Evolutionary conservation across 2,797 vertebrate species (phyloP).

Genomic region (Eurystomus glaucurus): DNA sequence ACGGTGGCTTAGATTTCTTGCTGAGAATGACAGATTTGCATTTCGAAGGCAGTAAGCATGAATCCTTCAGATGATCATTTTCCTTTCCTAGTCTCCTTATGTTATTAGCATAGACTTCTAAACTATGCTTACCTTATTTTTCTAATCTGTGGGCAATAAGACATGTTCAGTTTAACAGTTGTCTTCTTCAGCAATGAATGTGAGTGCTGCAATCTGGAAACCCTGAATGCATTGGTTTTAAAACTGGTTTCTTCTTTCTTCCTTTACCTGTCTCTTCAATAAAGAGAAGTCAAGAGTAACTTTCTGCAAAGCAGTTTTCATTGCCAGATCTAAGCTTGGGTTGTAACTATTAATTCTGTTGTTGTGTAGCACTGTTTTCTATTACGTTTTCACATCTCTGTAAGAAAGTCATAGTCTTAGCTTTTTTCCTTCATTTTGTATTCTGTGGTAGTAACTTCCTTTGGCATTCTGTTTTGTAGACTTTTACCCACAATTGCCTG

Average conservation of each 20-base stretch:
- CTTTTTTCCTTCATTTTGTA: background rate
- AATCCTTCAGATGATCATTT: background rate
- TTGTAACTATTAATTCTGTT: background rate
- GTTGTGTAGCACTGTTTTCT: background rate
- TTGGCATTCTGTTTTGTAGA: background rate
- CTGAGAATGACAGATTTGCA: conserved; percentile 34
- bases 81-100: background rate
- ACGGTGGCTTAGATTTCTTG: conserved; percentile 36
- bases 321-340: background rate
- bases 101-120: background rate
- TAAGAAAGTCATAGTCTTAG: background rate
- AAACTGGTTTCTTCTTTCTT: background rate
- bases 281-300: background rate
- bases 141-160: background rate
- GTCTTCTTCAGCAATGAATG: background rate
- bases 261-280: rapidly evolving
- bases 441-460: background rate
- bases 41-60: background rate
- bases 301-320: background rate
- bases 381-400: background rate
- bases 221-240: background rate
- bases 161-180: background rate
- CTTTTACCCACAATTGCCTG: background rate
- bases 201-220: background rate
- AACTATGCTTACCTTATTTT: background rate